These are phyloP conservation scores for Hyperoplus lanceolatus DNA, from an alignment of 2,797 vertebrate species.

Conservation along the genomic window DNA sequence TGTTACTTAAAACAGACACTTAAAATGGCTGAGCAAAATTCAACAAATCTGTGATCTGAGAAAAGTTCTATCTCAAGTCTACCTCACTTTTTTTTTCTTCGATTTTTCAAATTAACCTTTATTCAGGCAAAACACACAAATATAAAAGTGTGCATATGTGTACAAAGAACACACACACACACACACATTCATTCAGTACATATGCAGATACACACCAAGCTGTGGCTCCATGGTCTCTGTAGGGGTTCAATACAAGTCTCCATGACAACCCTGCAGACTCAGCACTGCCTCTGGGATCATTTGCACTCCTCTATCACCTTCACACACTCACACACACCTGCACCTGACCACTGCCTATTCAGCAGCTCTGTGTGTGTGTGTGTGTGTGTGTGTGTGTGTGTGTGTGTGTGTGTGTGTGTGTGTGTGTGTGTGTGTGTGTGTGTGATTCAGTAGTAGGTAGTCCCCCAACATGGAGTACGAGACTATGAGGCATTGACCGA, in stretches of 20 bases:
- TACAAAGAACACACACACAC: background rate
- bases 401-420: conserved; percentile 7
- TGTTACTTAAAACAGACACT: background rate
- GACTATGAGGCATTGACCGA: conserved; percentile 21
- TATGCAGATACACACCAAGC: conserved; percentile 21
- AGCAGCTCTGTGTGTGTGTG: conserved; percentile 39
- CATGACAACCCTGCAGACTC: conserved; percentile 60
- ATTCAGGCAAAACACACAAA: conserved; percentile 4
- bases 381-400: conserved; percentile 2
- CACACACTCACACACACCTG: conserved; percentile 53
- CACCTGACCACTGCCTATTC: conserved; percentile 50
- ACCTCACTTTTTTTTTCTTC: background rate
- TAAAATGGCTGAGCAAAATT: background rate
- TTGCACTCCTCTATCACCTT: conserved; percentile 68
- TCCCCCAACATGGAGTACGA: background rate
- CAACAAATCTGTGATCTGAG: background rate
- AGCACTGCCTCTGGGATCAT: conserved; percentile 64
- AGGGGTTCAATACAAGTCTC: conserved; percentile 48
- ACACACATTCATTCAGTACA: conserved; percentile 10
- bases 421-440: conserved; percentile 22
- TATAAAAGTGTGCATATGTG: conserved; percentile 4
- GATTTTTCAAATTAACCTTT: background rate
- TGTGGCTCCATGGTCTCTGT: conserved; percentile 41
- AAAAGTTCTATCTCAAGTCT: background rate
- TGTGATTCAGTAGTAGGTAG: conserved; percentile 13